A percentile compares a stretch with the other conserved stretches of the same genome.
Evolutionary conservation across 2,113 vertebrate species (phyloP).

Genomic region (Silurus meridionalis): DNA sequence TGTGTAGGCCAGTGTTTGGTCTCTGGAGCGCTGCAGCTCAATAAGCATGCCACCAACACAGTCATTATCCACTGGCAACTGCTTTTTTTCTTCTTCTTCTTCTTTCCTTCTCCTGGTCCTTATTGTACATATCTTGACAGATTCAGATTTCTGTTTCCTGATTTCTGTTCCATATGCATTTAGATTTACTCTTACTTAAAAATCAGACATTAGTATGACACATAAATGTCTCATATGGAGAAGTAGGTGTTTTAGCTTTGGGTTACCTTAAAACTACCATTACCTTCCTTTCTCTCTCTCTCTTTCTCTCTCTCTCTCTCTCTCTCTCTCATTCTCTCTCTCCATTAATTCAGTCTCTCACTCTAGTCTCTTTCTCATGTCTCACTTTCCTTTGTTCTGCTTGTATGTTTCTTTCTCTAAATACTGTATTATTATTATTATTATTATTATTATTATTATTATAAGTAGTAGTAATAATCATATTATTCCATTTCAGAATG

Average conservation of each 20-base stretch:
- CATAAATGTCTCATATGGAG: not conserved
- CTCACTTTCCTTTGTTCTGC: too few species aligned
- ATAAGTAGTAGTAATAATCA: too few species aligned
- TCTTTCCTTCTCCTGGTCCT: not conserved
- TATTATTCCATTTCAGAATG: too few species aligned
- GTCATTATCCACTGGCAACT: not conserved
- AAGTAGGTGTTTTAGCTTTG: not conserved
- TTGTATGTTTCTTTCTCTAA: too few species aligned
- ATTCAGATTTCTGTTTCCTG: not conserved
- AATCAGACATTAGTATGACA: not conserved
- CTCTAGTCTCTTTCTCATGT: too few species aligned
- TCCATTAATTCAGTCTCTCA: too few species aligned
- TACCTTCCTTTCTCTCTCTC: too few species aligned
- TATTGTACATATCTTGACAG: not conserved
- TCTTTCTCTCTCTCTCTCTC: too few species aligned
- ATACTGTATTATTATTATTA: too few species aligned
- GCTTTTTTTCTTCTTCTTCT: not conserved
- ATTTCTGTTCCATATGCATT: not conserved
- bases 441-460: too few species aligned
- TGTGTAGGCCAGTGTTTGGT: constrained; percentile 12
- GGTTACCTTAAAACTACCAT: not conserved
- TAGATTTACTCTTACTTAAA: not conserved
- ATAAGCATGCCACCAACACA: constrained; percentile 1
- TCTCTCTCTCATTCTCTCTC: too few species aligned
- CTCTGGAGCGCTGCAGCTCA: constrained; percentile 11